phyloP scores from a whole-genome alignment of 2,888 invertebrate species.

The Stomorhina lunata region DNA sequence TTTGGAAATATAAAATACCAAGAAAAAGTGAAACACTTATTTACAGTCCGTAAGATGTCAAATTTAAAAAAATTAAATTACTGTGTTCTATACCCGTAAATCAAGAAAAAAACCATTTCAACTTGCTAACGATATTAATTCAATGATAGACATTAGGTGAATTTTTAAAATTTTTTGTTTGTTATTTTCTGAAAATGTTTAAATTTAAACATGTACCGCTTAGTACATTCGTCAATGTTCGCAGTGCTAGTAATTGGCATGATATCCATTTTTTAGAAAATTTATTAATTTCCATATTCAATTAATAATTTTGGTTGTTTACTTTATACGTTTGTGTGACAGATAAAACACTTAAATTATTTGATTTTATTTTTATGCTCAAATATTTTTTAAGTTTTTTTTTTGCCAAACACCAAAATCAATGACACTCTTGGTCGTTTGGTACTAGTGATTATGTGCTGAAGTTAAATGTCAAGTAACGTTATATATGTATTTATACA shows the following conservation, averaged over 20 bases:
- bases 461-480: conserved; percentile 62
- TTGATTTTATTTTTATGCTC: conserved; percentile 24
- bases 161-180: too few species aligned
- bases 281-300: conserved; percentile 55
- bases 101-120: too few species aligned
- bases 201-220: background rate
- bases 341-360: conserved; percentile 32
- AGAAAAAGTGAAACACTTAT: too few species aligned
- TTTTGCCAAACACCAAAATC: conserved; percentile 7
- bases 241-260: background rate
- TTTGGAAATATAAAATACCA: too few species aligned
- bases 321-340: conserved; percentile 20
- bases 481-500: background rate
- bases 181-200: too few species aligned
- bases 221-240: background rate
- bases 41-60: too few species aligned
- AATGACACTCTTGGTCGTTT: conserved; percentile 42
- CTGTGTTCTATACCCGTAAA: too few species aligned
- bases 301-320: conserved; percentile 54
- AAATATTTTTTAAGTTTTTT: background rate
- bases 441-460: conserved; percentile 42
- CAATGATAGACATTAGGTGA: too few species aligned
- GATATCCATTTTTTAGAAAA: conserved; percentile 8
- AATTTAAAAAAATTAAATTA: too few species aligned
- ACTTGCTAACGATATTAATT: too few species aligned